phyloP scores from a whole-genome alignment of 2,797 vertebrate genomes.

The Botia kubotai region DNA sequence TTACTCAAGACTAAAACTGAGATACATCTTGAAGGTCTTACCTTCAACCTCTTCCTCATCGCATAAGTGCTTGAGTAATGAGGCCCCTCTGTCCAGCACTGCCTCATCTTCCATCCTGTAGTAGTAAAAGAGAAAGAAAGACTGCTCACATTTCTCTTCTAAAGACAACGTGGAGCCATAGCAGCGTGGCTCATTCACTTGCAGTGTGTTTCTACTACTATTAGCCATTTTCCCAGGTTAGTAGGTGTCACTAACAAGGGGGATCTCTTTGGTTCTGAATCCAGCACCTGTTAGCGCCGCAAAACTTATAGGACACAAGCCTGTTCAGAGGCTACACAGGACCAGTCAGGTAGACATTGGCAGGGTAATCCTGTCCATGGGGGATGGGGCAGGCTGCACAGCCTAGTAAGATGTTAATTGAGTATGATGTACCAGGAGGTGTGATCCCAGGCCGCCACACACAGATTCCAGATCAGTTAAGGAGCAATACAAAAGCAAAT shows the following conservation, averaged over 20 bases:
- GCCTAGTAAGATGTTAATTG: conserved; percentile 71
- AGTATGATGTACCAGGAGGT: conserved; percentile 59
- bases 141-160: conserved; percentile 95
- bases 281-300: conserved; percentile 30
- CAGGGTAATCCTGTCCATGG: conserved; percentile 70
- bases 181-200: conserved; percentile 83
- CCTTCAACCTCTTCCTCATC: conserved; percentile 97
- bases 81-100: conserved; percentile 95
- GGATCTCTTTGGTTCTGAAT: conserved; percentile 31
- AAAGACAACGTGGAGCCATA: conserved; percentile 84
- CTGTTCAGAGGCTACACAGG: conserved; percentile 67
- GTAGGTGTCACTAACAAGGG: conserved; percentile 32
- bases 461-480: conserved; percentile 42
- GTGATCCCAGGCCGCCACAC: conserved; percentile 37
- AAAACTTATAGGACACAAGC: conserved; percentile 46
- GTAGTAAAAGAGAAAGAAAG: conserved; percentile 98
- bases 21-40: conserved; percentile 69
- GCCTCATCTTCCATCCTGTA: conserved; percentile 99
- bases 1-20: background rate
- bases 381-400: conserved; percentile 63
- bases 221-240: conserved; percentile 49
- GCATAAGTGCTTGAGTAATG: conserved; percentile 92
- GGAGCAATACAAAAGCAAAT: too few species aligned
- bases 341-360: conserved; percentile 64
- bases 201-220: conserved; percentile 75